Evolutionary conservation across 2,113 vertebrate species (phyloP).

Genomic region (Oenanthe oenanthe): DNA sequence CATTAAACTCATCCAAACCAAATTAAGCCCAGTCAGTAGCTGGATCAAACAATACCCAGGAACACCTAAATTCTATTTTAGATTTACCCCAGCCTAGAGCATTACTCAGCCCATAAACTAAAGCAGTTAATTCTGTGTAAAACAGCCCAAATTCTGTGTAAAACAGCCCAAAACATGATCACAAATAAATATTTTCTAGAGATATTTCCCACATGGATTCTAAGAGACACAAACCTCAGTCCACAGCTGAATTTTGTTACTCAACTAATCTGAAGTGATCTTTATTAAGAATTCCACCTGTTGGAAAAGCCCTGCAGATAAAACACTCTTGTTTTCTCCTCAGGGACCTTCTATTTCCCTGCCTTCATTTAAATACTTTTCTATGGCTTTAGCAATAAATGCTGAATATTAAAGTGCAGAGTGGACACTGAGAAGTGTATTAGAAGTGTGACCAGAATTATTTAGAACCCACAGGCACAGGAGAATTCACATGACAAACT

Average conservation of each 20-base stretch:
- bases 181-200: neutral
- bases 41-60: neutral
- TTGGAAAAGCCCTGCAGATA: neutral
- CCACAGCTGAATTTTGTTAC: neutral
- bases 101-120: neutral
- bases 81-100: neutral
- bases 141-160: neutral
- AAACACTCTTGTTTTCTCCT: neutral
- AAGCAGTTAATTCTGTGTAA: neutral
- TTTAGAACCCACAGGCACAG: neutral
- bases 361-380: neutral
- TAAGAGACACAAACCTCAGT: neutral
- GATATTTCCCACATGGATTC: fast-evolving
- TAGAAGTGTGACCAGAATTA: neutral
- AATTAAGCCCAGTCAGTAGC: neutral
- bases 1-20: neutral
- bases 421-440: neutral
- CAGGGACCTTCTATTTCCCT: neutral
- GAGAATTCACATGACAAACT: neutral
- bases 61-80: neutral
- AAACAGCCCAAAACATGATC: fast-evolving
- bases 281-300: neutral
- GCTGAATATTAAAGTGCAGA: neutral
- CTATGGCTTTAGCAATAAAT: neutral
- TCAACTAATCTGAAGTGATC: fast-evolving